Base-by-base conservation (phyloP, 2,113 vertebrate species). In the Catharus bicknelli region DNA sequence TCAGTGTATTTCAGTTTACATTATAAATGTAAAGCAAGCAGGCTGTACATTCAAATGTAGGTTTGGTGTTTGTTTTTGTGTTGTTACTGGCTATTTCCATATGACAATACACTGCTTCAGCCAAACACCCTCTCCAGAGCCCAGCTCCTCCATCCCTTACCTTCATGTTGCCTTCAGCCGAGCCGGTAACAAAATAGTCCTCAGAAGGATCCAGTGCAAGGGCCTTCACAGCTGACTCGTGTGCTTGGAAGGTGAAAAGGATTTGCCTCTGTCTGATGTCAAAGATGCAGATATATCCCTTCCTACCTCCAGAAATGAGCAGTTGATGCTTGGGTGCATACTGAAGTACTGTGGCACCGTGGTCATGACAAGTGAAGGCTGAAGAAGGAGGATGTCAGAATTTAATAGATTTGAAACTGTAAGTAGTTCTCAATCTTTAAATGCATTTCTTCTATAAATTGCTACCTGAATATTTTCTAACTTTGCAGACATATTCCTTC, bases 131-230 rank as follows among this genome's bases (percentile, higher is more conserved):
- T 59, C 29, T 16, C 1, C 16, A 43, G 26, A 26, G 1, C 8
- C 43, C 26, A 1, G 38, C 36, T 30, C n/a, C 61, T 73, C 48
- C 7, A 3, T 6, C 16, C 25, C 95, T 98, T 97, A 99, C 99
- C 99, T 99, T 99, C 97, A 99, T 98, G 96, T 99, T 99, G 38
- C 99, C 99, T 97, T 99, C 99, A 1, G 99, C 99, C 0, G 99
- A 99, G 59, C 99, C 99, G 0, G 99, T 99, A 51, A 99, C 98
- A 57, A 99, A 99, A 94, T 98, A 99, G 77, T 99, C 99, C 97
- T 99, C 99, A 1, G 97, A 98, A 90, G 98, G 91, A 82, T 99
- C 99, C 94, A 99, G 96, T 1, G 99, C 98, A 26, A 99, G 98
- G 32, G 99, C 99, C 88, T 99, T 99, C 42, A 99, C 97, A 80